These are phyloP conservation scores for Edolisoma coerulescens DNA, from an alignment of 2,113 vertebrate species.

Conservation along the genomic window DNA sequence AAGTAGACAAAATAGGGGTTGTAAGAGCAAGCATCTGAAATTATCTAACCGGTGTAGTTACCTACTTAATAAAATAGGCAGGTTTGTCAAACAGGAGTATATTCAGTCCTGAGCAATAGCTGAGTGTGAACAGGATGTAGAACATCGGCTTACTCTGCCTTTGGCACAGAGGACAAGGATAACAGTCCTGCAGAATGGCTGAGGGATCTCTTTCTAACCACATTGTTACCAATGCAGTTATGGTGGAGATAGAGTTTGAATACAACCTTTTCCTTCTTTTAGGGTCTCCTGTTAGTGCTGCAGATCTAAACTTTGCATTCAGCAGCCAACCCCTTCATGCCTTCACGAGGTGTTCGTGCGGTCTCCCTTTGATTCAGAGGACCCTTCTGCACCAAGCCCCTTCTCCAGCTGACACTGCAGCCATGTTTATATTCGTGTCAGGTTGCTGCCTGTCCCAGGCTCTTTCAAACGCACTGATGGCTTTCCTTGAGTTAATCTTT, in stretches of 20 bases:
- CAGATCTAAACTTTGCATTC: not conserved
- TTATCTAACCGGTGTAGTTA: not conserved
- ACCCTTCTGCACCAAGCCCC: not conserved
- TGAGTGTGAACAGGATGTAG: not conserved
- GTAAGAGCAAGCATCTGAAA: not conserved
- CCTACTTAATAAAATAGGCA: not conserved
- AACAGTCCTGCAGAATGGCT: not conserved
- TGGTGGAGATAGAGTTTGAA: not conserved
- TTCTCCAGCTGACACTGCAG: not conserved
- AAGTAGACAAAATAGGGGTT: not conserved
- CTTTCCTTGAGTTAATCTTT: not conserved
- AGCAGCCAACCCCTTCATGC: not conserved
- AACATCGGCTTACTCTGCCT: not conserved
- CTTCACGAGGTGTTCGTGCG: not conserved
- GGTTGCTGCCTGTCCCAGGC: not conserved
- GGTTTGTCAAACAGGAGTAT: not conserved
- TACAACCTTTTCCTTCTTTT: not conserved
- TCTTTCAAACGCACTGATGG: not conserved
- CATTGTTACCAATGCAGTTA: not conserved
- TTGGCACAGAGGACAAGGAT: not conserved
- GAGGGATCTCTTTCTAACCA: not conserved
- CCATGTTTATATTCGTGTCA: accelerated
- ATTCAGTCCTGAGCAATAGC: not conserved
- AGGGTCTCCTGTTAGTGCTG: not conserved
- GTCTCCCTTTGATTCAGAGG: not conserved